Percentiles rank a stretch among this genome's conserved stretches.
Conservation (phyloP, 2,113 vertebrate species). For the Alectura lathami region DNA sequence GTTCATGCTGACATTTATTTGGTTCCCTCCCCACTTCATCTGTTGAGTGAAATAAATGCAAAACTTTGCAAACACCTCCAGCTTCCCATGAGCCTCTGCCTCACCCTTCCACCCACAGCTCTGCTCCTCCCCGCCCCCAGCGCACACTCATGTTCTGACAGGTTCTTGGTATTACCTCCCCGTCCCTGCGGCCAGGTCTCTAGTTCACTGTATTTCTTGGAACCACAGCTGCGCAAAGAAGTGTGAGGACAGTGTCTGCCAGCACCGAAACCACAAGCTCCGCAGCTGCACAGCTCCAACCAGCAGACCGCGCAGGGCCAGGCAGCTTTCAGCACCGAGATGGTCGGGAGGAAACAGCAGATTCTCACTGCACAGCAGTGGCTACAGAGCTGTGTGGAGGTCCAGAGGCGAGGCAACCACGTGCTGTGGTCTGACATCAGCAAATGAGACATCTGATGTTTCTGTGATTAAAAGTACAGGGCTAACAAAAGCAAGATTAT, state of each 20-base stretch:
- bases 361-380: not conserved
- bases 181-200: conserved; percentile 31
- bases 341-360: not conserved
- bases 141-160: not conserved
- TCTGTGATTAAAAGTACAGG: not conserved
- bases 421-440: not conserved
- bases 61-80: not conserved
- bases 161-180: conserved; percentile 40
- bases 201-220: conserved; percentile 69
- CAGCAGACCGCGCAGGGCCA: not conserved
- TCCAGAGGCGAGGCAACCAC: not conserved
- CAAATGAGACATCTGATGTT: not conserved
- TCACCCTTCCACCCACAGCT: not conserved
- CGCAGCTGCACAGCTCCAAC: conserved; percentile 8
- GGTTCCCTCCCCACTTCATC: not conserved
- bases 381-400: not conserved
- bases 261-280: conserved; percentile 44
- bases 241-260: not conserved
- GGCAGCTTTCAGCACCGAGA: not conserved
- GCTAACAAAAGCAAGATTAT: not conserved
- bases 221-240: conserved; percentile 68
- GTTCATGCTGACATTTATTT: not conserved
- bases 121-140: not conserved
- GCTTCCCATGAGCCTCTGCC: conserved; percentile 46
- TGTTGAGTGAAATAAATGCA: not conserved